These are phyloP conservation scores for Pica pica DNA, from an alignment of 2,113 vertebrate genomes.

Conservation along the genomic window DNA sequence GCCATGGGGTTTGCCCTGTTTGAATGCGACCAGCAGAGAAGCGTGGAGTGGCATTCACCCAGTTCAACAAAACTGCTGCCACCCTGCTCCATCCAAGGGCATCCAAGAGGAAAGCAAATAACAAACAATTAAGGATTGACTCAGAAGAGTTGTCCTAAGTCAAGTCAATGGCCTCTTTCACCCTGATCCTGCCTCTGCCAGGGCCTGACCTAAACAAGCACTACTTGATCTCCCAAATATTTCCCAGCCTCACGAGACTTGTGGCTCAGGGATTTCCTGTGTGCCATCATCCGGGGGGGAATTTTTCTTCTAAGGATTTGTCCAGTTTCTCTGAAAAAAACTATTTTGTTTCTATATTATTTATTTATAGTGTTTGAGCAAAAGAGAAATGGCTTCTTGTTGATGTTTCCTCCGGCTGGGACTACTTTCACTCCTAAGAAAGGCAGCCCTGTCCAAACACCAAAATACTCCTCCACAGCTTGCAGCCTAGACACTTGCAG, in stretches of 20 bases:
- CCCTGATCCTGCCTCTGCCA: neutral
- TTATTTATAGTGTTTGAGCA: neutral
- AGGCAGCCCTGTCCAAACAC: neutral
- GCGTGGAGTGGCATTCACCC: neutral
- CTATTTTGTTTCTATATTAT: neutral
- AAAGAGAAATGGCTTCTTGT: neutral
- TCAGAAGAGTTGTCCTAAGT: accelerated
- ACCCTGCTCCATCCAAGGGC: neutral
- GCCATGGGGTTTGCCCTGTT: neutral
- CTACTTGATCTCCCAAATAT: neutral
- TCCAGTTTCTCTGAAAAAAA: neutral
- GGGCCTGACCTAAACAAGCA: neutral
- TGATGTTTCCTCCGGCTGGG: neutral
- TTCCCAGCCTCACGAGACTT: neutral
- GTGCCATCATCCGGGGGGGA: neutral
- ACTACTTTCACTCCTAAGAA: neutral
- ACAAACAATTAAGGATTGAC: neutral
- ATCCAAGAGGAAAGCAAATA: neutral
- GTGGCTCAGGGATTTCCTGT: neutral
- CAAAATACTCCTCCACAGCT: neutral
- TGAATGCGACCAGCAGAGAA: neutral
- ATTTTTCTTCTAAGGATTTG: neutral
- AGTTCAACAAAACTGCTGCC: neutral
- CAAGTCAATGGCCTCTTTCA: neutral
- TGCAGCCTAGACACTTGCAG: neutral